These are phyloP conservation scores for Sebastes steindachneri DNA, from an alignment of 2,797 vertebrate genomes.

Conservation along the genomic window DNA sequence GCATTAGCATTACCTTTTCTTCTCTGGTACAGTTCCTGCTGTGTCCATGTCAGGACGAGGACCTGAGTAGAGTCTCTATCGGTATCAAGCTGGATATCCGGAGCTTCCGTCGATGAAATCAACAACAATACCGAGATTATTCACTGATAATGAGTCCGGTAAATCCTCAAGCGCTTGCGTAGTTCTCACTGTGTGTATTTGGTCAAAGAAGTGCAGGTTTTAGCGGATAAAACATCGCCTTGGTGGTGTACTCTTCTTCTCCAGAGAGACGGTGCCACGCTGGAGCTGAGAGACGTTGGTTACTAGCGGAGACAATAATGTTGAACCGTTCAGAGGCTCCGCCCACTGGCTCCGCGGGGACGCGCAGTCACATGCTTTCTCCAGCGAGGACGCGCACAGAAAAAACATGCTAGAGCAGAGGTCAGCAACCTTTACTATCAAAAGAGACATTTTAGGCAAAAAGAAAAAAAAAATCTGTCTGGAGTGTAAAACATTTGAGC, in stretches of 20 bases:
- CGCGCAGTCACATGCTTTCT: constrained; percentile 77
- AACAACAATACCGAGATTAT: constrained; percentile 38
- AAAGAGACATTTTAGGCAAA: too few species aligned
- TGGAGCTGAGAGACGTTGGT: constrained; percentile 31
- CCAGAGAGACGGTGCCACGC: constrained; percentile 67
- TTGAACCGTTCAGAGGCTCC: constrained; percentile 29
- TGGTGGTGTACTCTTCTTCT: not conserved
- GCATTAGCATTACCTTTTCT: constrained; percentile 87
- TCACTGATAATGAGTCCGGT: not conserved
- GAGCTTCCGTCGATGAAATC: constrained; percentile 59
- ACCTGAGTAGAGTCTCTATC: constrained; percentile 71
- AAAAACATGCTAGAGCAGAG: not conserved
- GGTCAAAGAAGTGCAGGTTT: constrained; percentile 29
- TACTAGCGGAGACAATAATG: constrained; percentile 51
- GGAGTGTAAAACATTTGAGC: too few species aligned
- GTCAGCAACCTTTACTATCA: too few species aligned
- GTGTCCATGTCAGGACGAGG: constrained; percentile 88
- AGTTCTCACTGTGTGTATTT: not conserved
- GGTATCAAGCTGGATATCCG: constrained; percentile 49
- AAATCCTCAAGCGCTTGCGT: constrained; percentile 31
- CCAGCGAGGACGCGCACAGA: constrained; percentile 46
- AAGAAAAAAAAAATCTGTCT: too few species aligned
- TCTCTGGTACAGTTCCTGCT: constrained; percentile 89
- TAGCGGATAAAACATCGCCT: not conserved
- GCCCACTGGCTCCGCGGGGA: constrained; percentile 34